Conservation (phyloP, 2,113 vertebrate genomes). For the Sturnira hondurensis region DNA sequence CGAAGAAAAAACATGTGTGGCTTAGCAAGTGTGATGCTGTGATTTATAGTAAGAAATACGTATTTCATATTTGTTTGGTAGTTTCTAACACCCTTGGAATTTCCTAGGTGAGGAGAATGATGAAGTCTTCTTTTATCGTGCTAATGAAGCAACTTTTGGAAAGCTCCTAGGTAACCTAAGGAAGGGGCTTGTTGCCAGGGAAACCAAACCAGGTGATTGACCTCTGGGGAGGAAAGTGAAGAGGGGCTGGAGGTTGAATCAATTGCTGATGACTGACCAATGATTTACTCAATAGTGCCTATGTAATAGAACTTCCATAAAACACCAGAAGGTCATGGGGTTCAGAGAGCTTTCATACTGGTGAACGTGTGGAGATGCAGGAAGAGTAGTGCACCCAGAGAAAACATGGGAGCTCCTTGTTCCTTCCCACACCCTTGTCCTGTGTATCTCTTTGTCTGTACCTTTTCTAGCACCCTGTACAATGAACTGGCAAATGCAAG, state of each 20-base stretch:
- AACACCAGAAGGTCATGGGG: neutral
- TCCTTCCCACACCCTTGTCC: neutral
- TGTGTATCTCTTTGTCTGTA: neutral
- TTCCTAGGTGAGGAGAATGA: neutral
- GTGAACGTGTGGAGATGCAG: neutral
- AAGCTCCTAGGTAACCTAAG: neutral
- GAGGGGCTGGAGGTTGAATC: neutral
- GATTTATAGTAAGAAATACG: neutral
- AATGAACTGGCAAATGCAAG: neutral
- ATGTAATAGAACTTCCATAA: neutral
- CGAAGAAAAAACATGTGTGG: neutral
- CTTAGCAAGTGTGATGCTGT: neutral
- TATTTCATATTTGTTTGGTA: neutral
- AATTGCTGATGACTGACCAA: neutral
- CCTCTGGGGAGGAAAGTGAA: neutral
- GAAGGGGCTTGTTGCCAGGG: neutral
- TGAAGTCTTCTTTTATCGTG: neutral
- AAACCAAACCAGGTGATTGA: neutral
- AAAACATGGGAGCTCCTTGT: neutral
- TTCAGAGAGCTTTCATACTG: neutral
- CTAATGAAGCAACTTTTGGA: neutral
- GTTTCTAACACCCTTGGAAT: neutral
- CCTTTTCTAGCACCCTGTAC: neutral
- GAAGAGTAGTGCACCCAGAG: neutral
- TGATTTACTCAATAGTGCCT: neutral